Percentiles rank a stretch among this genome's conserved stretches.
phyloP scores from a whole-genome alignment of 1,140 invertebrate species.

The Marisa cornuarietis region DNA sequence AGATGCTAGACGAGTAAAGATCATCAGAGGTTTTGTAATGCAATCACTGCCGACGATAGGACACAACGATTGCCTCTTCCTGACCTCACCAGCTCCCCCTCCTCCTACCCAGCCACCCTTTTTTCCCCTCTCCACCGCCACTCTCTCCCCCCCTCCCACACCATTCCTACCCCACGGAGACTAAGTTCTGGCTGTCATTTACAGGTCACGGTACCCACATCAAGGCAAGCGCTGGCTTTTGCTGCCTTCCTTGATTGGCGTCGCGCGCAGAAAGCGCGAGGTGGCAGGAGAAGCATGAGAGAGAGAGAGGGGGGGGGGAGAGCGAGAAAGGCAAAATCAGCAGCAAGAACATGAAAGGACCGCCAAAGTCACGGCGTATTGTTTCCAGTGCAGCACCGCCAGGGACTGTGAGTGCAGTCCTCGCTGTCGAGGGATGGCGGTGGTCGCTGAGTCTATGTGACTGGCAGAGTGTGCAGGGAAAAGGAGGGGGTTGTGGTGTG shows the following conservation, averaged over 20 bases:
- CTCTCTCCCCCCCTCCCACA: no score
- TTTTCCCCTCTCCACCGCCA: no score
- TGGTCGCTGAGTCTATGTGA: background rate
- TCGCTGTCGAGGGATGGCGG: background rate
- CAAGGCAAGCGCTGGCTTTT: background rate
- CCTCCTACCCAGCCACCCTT: no score
- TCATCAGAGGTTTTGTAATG: no score
- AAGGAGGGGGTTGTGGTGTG: background rate
- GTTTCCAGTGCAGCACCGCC: background rate
- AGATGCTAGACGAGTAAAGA: no score
- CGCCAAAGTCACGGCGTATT: background rate
- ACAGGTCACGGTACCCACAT: background rate
- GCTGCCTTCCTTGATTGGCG: background rate
- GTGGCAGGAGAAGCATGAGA: no score
- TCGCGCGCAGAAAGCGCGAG: background rate
- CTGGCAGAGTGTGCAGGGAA: background rate
- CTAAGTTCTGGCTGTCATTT: constrained; percentile 1
- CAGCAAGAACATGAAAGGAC: background rate
- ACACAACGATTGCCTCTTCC: no score
- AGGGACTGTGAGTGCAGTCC: constrained; percentile 1
- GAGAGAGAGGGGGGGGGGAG: no score
- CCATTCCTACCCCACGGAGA: background rate
- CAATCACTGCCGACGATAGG: no score
- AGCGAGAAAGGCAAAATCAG: background rate
- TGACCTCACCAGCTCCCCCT: no score